Conservation (phyloP, 2,888 invertebrate genomes). For the Cantharis nigra region DNA sequence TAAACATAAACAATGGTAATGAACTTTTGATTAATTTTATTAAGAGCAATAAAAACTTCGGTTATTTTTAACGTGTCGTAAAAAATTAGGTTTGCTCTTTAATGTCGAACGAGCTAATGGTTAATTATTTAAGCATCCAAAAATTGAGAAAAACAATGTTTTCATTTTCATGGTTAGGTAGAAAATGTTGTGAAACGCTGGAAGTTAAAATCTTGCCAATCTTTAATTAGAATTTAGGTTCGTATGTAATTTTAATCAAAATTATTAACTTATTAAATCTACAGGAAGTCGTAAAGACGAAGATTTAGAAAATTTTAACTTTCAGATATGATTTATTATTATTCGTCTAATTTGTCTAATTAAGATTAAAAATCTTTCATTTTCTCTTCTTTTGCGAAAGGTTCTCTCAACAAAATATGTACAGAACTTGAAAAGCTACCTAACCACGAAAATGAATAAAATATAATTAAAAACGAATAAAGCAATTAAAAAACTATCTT, state of each 20-base stretch:
- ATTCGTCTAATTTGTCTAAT: background rate
- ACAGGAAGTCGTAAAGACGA: background rate
- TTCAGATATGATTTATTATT: background rate
- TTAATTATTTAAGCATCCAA: background rate
- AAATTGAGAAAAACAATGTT: background rate
- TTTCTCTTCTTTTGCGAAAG: background rate
- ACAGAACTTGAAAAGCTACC: no score
- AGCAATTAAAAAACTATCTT: no score
- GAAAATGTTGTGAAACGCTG: background rate
- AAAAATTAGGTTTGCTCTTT: background rate
- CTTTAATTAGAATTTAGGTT: background rate
- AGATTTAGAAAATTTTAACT: background rate
- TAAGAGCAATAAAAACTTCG: background rate
- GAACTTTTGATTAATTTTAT: slow-evolving; percentile 5
- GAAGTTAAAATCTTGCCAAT: background rate
- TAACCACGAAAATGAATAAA: no score
- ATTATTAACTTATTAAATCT: background rate
- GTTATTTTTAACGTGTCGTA: background rate
- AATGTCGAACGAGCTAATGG: background rate
- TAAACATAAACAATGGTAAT: slow-evolving; percentile 2
- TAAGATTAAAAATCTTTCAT: background rate
- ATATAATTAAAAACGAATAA: no score
- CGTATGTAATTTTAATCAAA: background rate
- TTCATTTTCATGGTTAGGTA: background rate
- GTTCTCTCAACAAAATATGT: no score